Base-by-base conservation (phyloP, 1,140 invertebrate genomes). In the Eumeta japonica region DNA sequence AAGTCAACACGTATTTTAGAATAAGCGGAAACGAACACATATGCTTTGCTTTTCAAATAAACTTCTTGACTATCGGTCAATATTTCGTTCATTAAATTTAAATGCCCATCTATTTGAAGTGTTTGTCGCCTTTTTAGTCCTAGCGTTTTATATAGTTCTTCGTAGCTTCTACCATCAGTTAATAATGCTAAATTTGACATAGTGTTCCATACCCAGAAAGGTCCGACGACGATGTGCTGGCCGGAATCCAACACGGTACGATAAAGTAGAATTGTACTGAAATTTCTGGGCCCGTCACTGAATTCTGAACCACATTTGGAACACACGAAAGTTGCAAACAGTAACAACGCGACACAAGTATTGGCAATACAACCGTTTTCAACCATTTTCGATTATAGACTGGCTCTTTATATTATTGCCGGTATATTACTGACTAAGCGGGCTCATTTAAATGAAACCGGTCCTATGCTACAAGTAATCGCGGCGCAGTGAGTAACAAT, bases 191-290 rank as follows among this genome's bases (percentile, higher is more conserved):
- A 46, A 4, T 55, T 62, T 1, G 62, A 63, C 53, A 74, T 51
- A 10, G 71, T 41, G 16, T 52, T 64, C 70, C 70, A 74, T 43
- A 74, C 59, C 30, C 68, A 66, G 27, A 71, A 67, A 0, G 68
- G 68, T 13, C 66, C 68, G 31, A 74, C 66, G 10, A 71, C 68
- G 3, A 67, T 55, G 43, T 74, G 64, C 3, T 62, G 58, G 3
- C 51, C 50, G n/a, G 52, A 56, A 30, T 63, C 52, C 19, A 44
- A 29, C 28, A 59, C 59, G 13, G 68, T 67, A 14, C 51, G 46
- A 37, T 71, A 50, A 11, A 74, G 32, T 1, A 74, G 45, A 45
- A 70, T 64, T 10, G 70, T 55, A 37, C 70, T 74, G 37, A 74
- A 74, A 28, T 74, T 74, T 33, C 64, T 53, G 9, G 62, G 50